Evolutionary conservation across 92 coral and sea anemone species (phyloP).

Genomic region (Heliopora coerulea): DNA sequence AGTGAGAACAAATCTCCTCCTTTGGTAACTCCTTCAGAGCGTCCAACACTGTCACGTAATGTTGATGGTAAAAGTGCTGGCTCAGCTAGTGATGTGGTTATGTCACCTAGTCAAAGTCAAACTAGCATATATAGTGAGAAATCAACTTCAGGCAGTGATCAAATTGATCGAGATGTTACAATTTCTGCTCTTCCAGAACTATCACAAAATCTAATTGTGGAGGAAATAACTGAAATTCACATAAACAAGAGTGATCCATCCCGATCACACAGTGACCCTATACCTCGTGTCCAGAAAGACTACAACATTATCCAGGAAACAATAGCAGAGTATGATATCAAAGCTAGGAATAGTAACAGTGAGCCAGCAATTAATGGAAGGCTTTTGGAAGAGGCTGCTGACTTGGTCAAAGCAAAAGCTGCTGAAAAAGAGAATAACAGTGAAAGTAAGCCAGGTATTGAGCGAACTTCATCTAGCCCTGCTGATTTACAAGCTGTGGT

Average conservation of each 20-base stretch:
- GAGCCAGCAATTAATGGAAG: conserved; percentile 82
- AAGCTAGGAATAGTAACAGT: conserved; percentile 87
- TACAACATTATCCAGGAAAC: conserved; percentile 73
- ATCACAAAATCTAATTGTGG: no score
- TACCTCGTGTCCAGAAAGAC: conserved; percentile 68
- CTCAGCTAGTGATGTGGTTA: conserved; percentile 61
- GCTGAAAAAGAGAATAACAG: conserved; percentile 55
- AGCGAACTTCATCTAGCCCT: conserved; percentile 20
- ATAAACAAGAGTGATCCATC: no score
- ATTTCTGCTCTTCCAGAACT: conserved; percentile 43
- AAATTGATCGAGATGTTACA: conserved; percentile 55
- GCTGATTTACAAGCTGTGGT: conserved; percentile 13
- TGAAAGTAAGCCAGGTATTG: conserved; percentile 8
- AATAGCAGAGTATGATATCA: conserved; percentile 76
- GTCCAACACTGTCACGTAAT: conserved; percentile 38
- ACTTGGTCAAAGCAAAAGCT: conserved; percentile 75
- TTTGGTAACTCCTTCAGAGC: conserved; percentile 8
- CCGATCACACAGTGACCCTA: conserved; percentile 94
- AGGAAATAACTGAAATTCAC: no score
- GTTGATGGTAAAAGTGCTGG: conserved; percentile 63
- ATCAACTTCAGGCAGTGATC: conserved; percentile 73
- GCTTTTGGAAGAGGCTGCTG: conserved; percentile 76
- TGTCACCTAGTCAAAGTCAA: conserved; percentile 84
- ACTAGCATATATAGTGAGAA: conserved; percentile 76
- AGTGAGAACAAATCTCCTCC: conserved; percentile 19